Base-by-base conservation (phyloP, 2,888 invertebrate genomes). In the Phyto melanocephala region DNA sequence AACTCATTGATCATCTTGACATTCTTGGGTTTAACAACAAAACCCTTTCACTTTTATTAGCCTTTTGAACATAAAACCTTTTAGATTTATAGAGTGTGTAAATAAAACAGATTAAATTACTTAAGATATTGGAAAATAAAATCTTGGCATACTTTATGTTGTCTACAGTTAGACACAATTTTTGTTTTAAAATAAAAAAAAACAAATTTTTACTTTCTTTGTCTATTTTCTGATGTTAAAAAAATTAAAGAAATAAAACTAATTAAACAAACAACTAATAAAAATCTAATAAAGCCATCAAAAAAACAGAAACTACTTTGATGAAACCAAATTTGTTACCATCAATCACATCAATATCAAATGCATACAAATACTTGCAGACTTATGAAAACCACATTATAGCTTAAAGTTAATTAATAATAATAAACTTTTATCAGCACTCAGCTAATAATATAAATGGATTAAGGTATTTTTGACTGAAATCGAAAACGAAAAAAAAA, bases 391-490 rank as follows among this genome's bases (percentile, higher is more conserved):
- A 40, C 22, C 10, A 15, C 50, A 28, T 58, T 15, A 22, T 35
- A 54, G 20, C 15, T 62, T 13, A 13, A 42, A 35, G 1, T 62
- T 77, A 77, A 81, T 72, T 81, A 72, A 68, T 63, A 63, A 68
- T 54, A 54, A 81, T 68, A 77, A 72, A 72, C 54, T 77, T 45
- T 81, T 81, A 68, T 81, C 77, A 72, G 50, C 71, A 63, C 40
- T 56, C 40, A 42, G 7, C 28, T 22, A 10, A 68, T 42, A 81
- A 81, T 72, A 77, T 72, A 72, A 81, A 81, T 81, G 62, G 56
- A 77, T 62, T 67, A 71, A 8, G 15, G 40, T 3, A 28, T 37
- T 58, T 37, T 28, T 8, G 8, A 10, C 40, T 5, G 28, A 28
- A 28, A 28, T 28, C 28, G 6, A 6, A 28, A 28, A 42, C 1